A percentile compares a stretch with the other conserved stretches of the same genome.
Evolutionary conservation across 2,888 invertebrate genomes (phyloP).

Genomic region (Tachina grossa): DNA sequence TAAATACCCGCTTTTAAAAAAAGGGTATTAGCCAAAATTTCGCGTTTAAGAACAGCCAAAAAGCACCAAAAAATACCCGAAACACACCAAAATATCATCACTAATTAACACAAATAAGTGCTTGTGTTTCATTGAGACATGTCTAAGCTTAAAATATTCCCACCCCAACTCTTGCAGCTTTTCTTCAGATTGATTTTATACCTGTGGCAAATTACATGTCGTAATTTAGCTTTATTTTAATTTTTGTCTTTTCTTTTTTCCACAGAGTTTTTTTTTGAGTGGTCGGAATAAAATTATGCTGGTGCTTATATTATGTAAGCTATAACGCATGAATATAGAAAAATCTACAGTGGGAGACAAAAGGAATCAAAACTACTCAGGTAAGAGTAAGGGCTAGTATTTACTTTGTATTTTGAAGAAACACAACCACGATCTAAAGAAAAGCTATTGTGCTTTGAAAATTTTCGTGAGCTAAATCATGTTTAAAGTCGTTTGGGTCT

Average conservation of each 20-base stretch:
- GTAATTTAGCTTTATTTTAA: slow-evolving; percentile 48
- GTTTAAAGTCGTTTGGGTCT: too few relatives aligned
- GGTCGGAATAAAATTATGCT: not conserved
- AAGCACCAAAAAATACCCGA: too few relatives aligned
- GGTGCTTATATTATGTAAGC: slow-evolving; percentile 6
- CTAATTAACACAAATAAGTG: not conserved
- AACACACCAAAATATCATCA: too few relatives aligned
- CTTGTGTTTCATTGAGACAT: slow-evolving; percentile 5
- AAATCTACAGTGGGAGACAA: not conserved
- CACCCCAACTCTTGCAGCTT: not conserved
- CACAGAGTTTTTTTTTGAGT: not conserved
- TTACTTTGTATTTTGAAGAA: too few relatives aligned
- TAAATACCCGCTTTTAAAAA: too few relatives aligned
- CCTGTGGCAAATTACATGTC: slow-evolving; percentile 43
- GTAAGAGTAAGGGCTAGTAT: too few relatives aligned
- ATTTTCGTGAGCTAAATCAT: too few relatives aligned
- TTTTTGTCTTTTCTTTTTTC: not conserved
- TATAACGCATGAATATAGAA: not conserved
- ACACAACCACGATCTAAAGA: too few relatives aligned
- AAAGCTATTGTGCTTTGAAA: too few relatives aligned
- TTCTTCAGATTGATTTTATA: slow-evolving; percentile 16
- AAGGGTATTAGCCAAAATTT: too few relatives aligned
- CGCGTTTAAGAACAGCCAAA: too few relatives aligned
- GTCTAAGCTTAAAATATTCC: not conserved
- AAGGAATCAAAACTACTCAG: not conserved